These are phyloP conservation scores for Actinopyga echinites DNA, from an alignment of 53 echinoderm and acorn worm species.

Conservation along the genomic window DNA sequence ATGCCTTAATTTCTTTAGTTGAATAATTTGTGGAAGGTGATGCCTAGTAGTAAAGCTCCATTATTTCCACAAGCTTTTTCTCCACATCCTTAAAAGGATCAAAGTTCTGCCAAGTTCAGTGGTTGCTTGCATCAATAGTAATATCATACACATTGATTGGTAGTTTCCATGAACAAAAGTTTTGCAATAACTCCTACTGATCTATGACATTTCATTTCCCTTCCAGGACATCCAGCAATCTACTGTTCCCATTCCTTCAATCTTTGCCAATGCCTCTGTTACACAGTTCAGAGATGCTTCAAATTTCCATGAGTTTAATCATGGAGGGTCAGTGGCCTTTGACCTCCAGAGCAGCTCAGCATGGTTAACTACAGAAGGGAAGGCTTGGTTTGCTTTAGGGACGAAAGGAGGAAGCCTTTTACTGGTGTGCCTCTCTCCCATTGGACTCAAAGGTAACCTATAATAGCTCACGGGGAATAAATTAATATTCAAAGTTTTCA, in stretches of 20 bases:
- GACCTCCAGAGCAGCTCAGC: constrained; percentile 85
- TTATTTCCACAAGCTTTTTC: too few relatives aligned
- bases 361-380: constrained; percentile 85
- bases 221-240: constrained; percentile 9
- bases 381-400: constrained; percentile 87
- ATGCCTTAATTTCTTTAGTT: too few relatives aligned
- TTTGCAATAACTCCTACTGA: too few relatives aligned
- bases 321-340: constrained; percentile 67
- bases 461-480: not conserved
- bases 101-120: too few relatives aligned
- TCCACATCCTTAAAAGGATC: too few relatives aligned
- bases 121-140: too few relatives aligned
- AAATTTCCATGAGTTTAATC: constrained; percentile 81
- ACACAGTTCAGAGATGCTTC: constrained; percentile 77
- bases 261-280: constrained; percentile 90
- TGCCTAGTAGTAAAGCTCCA: too few relatives aligned
- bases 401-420: constrained; percentile 75
- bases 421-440: constrained; percentile 76
- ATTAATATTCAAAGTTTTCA: too few relatives aligned
- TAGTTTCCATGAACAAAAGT: too few relatives aligned
- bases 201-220: not conserved
- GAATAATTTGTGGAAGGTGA: too few relatives aligned
- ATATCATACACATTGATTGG: too few relatives aligned
- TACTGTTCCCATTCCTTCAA: constrained; percentile 56
- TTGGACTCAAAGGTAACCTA: constrained; percentile 74